phyloP scores from a whole-genome alignment of 2,113 vertebrate species.

The Ellobius talpinus region DNA sequence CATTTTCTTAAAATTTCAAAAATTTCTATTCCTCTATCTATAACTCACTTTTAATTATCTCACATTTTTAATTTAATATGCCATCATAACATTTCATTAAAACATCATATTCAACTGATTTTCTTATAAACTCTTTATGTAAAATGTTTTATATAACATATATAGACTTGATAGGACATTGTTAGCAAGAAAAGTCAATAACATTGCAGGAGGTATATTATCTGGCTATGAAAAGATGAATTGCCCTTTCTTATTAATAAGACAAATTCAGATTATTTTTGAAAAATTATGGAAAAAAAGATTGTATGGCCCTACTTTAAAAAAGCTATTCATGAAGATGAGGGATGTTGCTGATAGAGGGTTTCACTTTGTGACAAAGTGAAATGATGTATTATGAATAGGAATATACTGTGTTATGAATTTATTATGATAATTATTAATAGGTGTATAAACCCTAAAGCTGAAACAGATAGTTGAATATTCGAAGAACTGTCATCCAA shows the following conservation, averaged over 20 bases:
- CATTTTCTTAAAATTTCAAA: slow-evolving; percentile 20
- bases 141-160: neutral
- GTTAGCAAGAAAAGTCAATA: neutral
- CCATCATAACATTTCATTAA: slow-evolving; percentile 15
- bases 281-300: neutral
- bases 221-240: neutral
- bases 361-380: neutral
- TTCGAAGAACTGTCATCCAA: neutral
- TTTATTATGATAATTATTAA: neutral
- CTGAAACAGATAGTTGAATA: neutral
- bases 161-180: slow-evolving; percentile 1
- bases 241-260: neutral
- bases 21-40: neutral
- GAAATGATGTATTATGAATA: neutral
- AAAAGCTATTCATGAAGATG: neutral
- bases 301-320: neutral
- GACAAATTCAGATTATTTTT: slow-evolving; percentile 13
- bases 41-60: slow-evolving; percentile 6
- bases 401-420: neutral
- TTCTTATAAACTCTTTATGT: slow-evolving; percentile 1
- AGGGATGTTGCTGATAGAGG: neutral
- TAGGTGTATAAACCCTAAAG: neutral
- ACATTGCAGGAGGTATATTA: neutral
- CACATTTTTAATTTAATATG: slow-evolving; percentile 45
- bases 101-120: neutral